These are phyloP conservation scores for Sparidentex hasta DNA, from an alignment of 2,797 vertebrate species.

Conservation along the genomic window DNA sequence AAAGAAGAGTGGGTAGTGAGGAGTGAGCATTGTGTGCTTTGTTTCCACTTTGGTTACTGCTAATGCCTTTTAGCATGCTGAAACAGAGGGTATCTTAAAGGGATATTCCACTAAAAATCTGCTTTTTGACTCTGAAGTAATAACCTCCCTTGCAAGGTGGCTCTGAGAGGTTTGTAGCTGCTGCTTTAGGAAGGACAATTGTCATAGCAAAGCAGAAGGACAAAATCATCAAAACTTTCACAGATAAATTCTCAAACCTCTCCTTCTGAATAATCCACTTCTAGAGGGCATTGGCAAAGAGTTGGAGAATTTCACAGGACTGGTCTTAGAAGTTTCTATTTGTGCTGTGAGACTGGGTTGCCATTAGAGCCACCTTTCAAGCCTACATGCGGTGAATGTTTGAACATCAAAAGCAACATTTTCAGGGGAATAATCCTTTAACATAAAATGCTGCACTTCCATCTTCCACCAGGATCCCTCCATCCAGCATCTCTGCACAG, in stretches of 20 bases:
- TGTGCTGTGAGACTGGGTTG: not conserved
- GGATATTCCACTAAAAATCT: conserved; percentile 49
- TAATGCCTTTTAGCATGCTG: conserved; percentile 77
- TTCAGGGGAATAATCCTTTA: conserved; percentile 52
- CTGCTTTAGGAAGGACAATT: not conserved
- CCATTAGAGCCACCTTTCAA: conserved; percentile 1
- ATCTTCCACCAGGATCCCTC: conserved; percentile 61
- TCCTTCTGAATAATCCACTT: not conserved
- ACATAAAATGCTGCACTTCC: conserved; percentile 37
- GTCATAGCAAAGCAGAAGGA: not conserved
- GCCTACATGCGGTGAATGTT: not conserved
- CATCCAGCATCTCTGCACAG: conserved; percentile 65
- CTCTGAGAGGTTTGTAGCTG: conserved; percentile 13
- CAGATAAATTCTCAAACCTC: not conserved
- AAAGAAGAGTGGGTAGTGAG: conserved; percentile 13
- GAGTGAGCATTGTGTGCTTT: conserved; percentile 73
- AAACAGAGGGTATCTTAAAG: conserved; percentile 66
- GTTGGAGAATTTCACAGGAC: not conserved
- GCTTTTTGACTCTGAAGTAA: not conserved
- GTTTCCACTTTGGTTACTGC: conserved; percentile 78
- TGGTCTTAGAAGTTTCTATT: not conserved
- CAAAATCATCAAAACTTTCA: not conserved
- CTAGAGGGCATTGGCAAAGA: not conserved
- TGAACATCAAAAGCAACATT: conserved; percentile 10
- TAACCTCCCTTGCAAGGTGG: not conserved